Conservation (phyloP, 2,888 invertebrate genomes). For the Synanthedon myopaeformis region DNA sequence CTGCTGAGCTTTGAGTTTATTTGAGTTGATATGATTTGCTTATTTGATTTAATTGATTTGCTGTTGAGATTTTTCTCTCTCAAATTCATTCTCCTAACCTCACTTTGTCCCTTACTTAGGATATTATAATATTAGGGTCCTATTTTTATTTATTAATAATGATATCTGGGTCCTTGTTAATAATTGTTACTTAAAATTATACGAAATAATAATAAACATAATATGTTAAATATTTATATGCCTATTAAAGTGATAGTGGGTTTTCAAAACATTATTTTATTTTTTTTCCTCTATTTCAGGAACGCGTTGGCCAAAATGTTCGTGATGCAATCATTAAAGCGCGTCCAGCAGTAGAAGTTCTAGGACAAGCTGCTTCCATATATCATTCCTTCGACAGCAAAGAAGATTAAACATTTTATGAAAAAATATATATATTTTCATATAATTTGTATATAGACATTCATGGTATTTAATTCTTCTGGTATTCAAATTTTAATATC, state of each 20-base stretch:
- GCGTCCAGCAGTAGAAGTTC: conserved; percentile 3
- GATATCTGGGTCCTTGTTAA: not conserved
- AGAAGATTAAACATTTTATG: not conserved
- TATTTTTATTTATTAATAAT: no score
- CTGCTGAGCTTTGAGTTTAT: no score
- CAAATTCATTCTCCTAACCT: no score
- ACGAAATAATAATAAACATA: not conserved
- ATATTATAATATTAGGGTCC: no score
- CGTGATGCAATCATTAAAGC: conserved; percentile 5
- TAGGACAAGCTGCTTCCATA: conserved; percentile 4
- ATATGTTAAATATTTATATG: no score
- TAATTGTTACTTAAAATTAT: not conserved
- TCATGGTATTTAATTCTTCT: no score
- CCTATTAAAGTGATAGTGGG: not conserved
- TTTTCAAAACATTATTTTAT: not conserved
- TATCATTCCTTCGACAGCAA: not conserved
- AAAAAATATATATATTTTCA: not conserved
- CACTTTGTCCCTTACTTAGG: no score
- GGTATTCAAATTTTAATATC: no score
- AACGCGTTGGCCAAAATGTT: conserved; percentile 2
- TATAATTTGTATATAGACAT: no score
- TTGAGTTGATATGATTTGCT: no score
- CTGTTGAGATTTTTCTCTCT: no score
- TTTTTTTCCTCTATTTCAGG: conserved; percentile 1
- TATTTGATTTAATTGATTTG: no score